Percentiles rank a stretch among this genome's conserved stretches.
phyloP scores from a whole-genome alignment of 2,888 invertebrate species.

The Nycteola revayana region DNA sequence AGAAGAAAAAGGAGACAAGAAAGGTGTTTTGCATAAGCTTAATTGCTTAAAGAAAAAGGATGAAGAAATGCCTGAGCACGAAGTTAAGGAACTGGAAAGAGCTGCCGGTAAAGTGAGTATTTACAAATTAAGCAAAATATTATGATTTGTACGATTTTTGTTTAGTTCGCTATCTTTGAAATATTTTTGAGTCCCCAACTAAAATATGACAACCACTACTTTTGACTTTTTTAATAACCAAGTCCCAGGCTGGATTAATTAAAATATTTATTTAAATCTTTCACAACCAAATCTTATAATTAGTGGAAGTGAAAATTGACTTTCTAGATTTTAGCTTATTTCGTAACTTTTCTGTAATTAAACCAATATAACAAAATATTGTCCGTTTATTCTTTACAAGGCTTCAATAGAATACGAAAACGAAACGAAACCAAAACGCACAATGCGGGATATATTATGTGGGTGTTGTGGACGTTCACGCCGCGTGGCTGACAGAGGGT shows the following conservation, averaged over 20 bases:
- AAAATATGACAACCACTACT: too few relatives aligned
- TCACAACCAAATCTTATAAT: too few relatives aligned
- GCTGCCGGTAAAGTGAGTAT: constrained; percentile 69
- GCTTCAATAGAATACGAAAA: constrained; percentile 68
- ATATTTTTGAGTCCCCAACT: too few relatives aligned
- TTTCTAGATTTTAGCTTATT: too few relatives aligned
- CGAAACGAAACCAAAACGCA: constrained; percentile 70
- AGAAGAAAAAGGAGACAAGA: constrained; percentile 23
- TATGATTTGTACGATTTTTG: too few relatives aligned
- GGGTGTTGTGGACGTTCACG: constrained; percentile 60
- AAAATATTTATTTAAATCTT: too few relatives aligned
- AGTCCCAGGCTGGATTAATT: too few relatives aligned
- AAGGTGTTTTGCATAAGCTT: constrained; percentile 50
- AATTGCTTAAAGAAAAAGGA: constrained; percentile 68
- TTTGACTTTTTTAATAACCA: too few relatives aligned
- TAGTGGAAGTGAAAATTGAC: too few relatives aligned
- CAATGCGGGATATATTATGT: constrained; percentile 71
- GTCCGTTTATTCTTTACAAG: constrained; percentile 39
- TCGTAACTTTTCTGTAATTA: background rate
- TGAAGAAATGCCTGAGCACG: constrained; percentile 43
- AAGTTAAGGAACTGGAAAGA: constrained; percentile 54
- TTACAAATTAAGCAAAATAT: too few relatives aligned
- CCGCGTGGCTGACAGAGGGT: constrained; percentile 41
- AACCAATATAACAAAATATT: background rate
- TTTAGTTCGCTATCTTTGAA: too few relatives aligned